Evolutionary conservation across 2,113 vertebrate species (phyloP).

Genomic region (Siniperca chuatsi): DNA sequence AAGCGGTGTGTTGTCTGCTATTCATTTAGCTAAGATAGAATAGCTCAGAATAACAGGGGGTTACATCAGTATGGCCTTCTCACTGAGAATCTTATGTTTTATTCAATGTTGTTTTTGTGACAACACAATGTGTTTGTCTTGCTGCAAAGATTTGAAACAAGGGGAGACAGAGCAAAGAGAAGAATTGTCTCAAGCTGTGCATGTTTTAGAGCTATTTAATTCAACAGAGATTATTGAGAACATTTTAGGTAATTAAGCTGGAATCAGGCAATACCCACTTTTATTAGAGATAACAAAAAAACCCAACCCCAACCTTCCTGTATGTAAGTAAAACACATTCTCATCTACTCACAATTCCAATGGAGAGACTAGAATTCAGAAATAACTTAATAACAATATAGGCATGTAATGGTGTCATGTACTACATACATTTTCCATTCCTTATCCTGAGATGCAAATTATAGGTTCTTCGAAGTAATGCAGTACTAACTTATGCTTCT

Average conservation of each 20-base stretch:
- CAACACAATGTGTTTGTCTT: conserved; percentile 32
- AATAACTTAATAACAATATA: not conserved
- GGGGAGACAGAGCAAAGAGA: not conserved
- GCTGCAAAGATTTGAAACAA: conserved; percentile 13
- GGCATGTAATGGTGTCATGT: not conserved
- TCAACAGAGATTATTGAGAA: not conserved
- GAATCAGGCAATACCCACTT: conserved; percentile 1
- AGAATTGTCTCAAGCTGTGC: not conserved
- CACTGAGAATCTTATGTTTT: conserved; percentile 55
- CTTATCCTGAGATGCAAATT: not conserved
- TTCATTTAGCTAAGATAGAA: conserved; percentile 43
- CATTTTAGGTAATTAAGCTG: conserved; percentile 4
- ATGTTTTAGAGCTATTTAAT: not conserved
- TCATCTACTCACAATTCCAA: not conserved
- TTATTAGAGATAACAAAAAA: not conserved
- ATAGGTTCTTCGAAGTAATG: not conserved
- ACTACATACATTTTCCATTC: not conserved
- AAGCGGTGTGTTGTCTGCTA: not conserved
- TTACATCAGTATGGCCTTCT: conserved; percentile 45
- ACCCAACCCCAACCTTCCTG: not conserved
- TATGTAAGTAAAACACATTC: not conserved
- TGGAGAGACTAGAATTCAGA: not conserved
- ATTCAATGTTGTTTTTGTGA: conserved; percentile 56
- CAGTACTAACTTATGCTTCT: not conserved
- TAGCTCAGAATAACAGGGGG: conserved; percentile 21